Conservation (phyloP, 1,140 invertebrate genomes). For the Melipona quadrifasciata region DNA sequence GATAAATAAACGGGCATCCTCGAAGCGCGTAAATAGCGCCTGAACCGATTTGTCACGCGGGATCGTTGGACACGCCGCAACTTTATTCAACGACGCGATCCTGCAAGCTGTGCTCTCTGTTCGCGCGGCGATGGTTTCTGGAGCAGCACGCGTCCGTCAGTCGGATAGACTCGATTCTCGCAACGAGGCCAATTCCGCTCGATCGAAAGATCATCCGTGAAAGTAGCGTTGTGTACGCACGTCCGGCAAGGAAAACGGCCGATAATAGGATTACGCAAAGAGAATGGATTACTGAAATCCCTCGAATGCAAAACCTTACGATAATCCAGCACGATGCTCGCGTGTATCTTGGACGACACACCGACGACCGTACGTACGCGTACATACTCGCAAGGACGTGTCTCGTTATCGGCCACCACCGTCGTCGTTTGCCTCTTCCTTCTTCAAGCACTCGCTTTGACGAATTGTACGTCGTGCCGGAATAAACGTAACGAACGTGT, state of each 20-base stretch:
- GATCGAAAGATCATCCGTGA: neutral
- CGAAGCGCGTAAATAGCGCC: neutral
- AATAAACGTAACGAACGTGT: neutral
- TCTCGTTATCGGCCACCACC: neutral
- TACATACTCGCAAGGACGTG: neutral
- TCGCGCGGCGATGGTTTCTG: neutral
- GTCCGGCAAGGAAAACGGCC: conserved; percentile 63
- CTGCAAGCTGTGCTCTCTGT: neutral
- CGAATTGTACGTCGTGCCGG: no score
- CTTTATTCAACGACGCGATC: neutral
- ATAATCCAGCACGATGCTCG: conserved; percentile 56
- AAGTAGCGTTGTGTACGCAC: neutral
- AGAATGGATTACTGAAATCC: conserved; percentile 76
- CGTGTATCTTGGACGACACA: conserved; percentile 40
- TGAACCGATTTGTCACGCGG: neutral
- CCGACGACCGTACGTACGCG: conserved; percentile 15
- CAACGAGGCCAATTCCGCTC: neutral
- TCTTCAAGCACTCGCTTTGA: neutral
- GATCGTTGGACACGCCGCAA: neutral
- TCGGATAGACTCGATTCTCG: neutral
- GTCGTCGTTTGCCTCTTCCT: neutral
- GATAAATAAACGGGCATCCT: conserved; percentile 8
- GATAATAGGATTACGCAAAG: conserved; percentile 74
- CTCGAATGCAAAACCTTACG: conserved; percentile 72
- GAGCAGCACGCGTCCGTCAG: neutral